phyloP scores from a whole-genome alignment of 2,888 invertebrate species.

The Falcaria lacertinaria region DNA sequence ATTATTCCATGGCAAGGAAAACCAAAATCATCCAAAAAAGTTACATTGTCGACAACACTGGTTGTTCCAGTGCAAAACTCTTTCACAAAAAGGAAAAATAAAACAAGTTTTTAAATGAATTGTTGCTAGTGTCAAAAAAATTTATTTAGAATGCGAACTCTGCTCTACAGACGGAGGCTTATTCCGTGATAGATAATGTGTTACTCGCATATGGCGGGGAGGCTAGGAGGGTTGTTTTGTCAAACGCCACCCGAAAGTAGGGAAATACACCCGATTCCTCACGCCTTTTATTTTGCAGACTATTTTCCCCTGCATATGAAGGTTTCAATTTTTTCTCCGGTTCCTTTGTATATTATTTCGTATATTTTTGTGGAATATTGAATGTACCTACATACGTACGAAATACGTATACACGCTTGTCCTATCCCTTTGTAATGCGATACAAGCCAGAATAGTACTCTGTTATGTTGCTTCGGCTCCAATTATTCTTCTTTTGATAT shows the following conservation, averaged over 20 bases:
- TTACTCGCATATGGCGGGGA: constrained; percentile 60
- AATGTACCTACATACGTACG: constrained; percentile 6
- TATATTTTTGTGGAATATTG: constrained; percentile 28
- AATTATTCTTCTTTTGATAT: no score
- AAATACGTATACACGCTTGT: no score
- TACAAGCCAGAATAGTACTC: background rate
- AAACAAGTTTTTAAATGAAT: no score
- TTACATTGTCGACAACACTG: no score
- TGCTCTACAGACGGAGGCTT: constrained; percentile 41
- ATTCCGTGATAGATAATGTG: constrained; percentile 72
- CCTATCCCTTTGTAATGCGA: background rate
- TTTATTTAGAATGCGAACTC: constrained; percentile 12
- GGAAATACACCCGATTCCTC: constrained; percentile 35
- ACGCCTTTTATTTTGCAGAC: constrained; percentile 21
- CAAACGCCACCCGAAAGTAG: constrained; percentile 61
- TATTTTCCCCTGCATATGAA: constrained; percentile 1
- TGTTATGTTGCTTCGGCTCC: no score
- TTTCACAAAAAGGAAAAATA: no score
- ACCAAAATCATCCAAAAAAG: no score
- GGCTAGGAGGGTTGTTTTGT: constrained; percentile 59
- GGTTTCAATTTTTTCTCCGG: constrained; percentile 25
- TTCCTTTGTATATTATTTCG: constrained; percentile 14
- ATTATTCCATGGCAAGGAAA: no score
- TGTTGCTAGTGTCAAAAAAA: no score
- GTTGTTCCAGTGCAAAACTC: no score